Conservation (phyloP, 2,797 vertebrate species). For the Pseudochirops corinnae region DNA sequence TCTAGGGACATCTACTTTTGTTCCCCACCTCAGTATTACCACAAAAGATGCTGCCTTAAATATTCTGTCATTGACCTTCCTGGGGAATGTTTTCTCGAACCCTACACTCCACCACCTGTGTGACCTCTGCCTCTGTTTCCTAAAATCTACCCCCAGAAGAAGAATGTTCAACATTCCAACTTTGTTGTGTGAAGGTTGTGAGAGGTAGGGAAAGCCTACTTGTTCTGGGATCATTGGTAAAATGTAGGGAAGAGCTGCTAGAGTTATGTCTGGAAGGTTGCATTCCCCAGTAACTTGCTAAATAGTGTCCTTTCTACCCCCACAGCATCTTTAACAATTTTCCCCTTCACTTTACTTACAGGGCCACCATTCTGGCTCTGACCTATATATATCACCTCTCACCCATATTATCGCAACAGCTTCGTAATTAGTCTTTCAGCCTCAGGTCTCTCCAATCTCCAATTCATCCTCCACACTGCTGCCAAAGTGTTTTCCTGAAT, state of each 20-base stretch:
- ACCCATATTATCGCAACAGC: neutral
- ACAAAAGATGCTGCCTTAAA: neutral
- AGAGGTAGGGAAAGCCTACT: neutral
- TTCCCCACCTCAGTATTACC: neutral
- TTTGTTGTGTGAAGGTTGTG: neutral
- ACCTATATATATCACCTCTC: neutral
- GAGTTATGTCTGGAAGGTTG: neutral
- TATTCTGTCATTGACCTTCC: neutral
- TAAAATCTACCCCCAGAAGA: neutral
- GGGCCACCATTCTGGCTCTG: neutral
- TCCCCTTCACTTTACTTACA: neutral
- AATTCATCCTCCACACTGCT: neutral
- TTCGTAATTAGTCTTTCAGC: neutral
- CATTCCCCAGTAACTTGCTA: neutral
- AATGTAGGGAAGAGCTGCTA: neutral
- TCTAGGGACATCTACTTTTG: neutral
- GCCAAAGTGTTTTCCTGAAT: neutral
- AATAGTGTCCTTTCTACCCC: neutral
- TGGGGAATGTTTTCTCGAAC: neutral
- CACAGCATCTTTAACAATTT: neutral
- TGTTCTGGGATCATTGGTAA: neutral
- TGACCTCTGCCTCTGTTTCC: neutral
- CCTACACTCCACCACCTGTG: neutral
- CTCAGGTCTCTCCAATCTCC: neutral
- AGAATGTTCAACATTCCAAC: neutral